Conservation (phyloP, 2,113 vertebrate genomes). For the Mormoops blainvillei region DNA sequence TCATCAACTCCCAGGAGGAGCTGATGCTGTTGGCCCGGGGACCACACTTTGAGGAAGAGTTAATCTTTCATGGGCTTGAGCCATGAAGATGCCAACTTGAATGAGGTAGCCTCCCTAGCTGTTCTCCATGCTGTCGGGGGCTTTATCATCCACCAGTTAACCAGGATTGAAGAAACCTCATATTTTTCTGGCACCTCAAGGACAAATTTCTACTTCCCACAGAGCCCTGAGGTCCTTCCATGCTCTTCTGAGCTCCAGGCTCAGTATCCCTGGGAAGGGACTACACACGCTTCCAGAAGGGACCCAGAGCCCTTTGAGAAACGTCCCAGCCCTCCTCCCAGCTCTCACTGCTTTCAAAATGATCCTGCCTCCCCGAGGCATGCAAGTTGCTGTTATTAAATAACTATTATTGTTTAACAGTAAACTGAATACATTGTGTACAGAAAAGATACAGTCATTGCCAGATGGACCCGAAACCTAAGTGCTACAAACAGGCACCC, state of each 20-base stretch:
- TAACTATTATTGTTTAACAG: slow-evolving; percentile 27
- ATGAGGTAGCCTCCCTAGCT: not conserved
- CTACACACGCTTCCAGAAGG: not conserved
- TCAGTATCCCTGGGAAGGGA: not conserved
- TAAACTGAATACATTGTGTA: slow-evolving; percentile 49
- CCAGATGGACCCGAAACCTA: slow-evolving; percentile 59
- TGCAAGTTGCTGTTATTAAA: not conserved
- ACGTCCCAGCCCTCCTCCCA: not conserved
- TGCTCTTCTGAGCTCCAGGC: not conserved
- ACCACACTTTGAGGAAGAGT: not conserved
- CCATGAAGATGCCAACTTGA: not conserved
- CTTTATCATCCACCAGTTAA: not conserved
- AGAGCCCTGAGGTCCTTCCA: not conserved
- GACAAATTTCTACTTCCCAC: not conserved
- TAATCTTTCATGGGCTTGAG: not conserved
- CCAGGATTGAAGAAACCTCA: not conserved
- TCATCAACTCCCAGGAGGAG: not conserved
- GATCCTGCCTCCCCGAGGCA: not conserved
- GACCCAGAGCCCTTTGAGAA: not conserved
- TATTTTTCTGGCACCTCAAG: not conserved
- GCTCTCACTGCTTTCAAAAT: not conserved
- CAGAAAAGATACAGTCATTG: slow-evolving; percentile 44
- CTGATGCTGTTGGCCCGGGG: not conserved
- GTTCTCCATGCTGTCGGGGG: not conserved
- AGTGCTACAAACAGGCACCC: slow-evolving; percentile 33